Evolutionary conservation across 2,888 invertebrate species (phyloP).

Genomic region (Linnaemya tessellans): DNA sequence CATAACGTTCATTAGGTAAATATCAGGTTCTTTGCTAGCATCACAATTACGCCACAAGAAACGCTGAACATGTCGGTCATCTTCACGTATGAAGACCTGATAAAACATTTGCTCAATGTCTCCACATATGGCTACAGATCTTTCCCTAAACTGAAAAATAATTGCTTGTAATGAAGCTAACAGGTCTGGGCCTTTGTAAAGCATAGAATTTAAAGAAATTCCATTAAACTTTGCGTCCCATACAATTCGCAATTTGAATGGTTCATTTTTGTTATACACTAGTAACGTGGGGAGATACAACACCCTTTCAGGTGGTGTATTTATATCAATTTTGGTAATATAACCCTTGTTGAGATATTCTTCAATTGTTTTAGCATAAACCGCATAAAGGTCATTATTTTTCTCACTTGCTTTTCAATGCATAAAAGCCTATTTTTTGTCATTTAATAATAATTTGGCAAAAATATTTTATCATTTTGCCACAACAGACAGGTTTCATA

Average conservation of each 20-base stretch:
- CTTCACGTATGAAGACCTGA: no score
- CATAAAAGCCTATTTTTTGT: constrained; percentile 28
- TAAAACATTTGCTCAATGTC: no score
- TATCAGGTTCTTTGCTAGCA: constrained; percentile 12
- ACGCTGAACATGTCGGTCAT: no score
- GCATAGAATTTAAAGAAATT: constrained; percentile 74
- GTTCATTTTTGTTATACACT: constrained; percentile 75
- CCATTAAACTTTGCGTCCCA: constrained; percentile 71
- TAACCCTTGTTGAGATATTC: no score
- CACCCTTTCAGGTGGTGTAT: constrained; percentile 78
- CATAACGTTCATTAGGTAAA: constrained; percentile 52
- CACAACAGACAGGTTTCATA: constrained; percentile 58
- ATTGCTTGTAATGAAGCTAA: constrained; percentile 77
- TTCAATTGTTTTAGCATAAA: constrained; percentile 45
- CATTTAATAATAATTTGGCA: constrained; percentile 53
- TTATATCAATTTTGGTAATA: constrained; percentile 76
- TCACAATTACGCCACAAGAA: constrained; percentile 46
- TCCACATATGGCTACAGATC: constrained; percentile 70
- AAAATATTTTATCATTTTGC: constrained; percentile 3
- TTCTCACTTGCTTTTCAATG: constrained; percentile 11
- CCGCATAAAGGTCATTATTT: constrained; percentile 21
- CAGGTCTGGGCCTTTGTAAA: no score
- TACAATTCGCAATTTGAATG: constrained; percentile 69
- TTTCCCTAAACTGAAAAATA: constrained; percentile 78
- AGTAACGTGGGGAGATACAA: constrained; percentile 74